Percentiles rank a stretch among this genome's conserved stretches.
Conservation (phyloP, 2,888 invertebrate genomes). For the Trissolcus japonicus region DNA sequence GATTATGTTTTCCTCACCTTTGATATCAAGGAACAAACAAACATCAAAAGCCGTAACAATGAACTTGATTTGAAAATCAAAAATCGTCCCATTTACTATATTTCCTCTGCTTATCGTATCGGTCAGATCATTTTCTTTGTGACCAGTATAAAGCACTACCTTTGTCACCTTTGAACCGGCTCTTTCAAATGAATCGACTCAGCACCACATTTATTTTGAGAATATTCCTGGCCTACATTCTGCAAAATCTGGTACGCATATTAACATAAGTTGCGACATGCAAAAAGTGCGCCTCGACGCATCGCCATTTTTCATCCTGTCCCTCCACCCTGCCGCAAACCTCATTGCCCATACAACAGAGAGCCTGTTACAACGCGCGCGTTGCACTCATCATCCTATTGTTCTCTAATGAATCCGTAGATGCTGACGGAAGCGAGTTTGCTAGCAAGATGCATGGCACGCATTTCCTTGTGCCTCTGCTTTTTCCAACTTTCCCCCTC, state of each 20-base stretch:
- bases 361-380: constrained; percentile 56
- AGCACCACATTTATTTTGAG: constrained; percentile 6
- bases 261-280: constrained; percentile 26
- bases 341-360: constrained; percentile 52
- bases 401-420: constrained; percentile 76
- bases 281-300: constrained; percentile 36
- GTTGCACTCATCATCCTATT: constrained; percentile 73
- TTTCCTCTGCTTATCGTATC: neutral
- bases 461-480: constrained; percentile 62
- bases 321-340: constrained; percentile 3
- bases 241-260: constrained; percentile 18
- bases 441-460: constrained; percentile 68
- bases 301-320: constrained; percentile 41
- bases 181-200: neutral
- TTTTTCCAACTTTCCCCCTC: constrained; percentile 52
- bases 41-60: no score
- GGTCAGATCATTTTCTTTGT: neutral
- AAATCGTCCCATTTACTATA: neutral
- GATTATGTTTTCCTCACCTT: no score
- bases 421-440: constrained; percentile 72
- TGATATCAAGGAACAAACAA: no score
- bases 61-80: neutral
- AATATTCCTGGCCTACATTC: constrained; percentile 24
- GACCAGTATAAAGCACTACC: neutral
- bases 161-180: constrained; percentile 1